Conservation (phyloP, 1,140 invertebrate species). For the Camponotus floridanus region DNA sequence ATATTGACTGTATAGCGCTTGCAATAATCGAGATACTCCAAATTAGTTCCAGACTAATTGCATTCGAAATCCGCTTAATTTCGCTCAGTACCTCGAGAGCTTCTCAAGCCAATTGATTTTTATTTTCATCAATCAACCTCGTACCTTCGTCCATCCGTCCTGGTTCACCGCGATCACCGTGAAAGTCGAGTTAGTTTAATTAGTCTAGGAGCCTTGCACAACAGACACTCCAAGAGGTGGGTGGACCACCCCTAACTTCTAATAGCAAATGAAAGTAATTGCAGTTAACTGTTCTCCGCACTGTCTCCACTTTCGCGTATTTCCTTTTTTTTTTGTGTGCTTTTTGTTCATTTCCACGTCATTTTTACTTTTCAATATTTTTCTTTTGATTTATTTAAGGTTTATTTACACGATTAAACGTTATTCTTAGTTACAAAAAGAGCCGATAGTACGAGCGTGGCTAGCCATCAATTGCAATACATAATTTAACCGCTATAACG, state of each 20-base stretch:
- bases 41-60: conserved; percentile 47
- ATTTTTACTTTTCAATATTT: conserved; percentile 29
- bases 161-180: conserved; percentile 43
- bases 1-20: conserved; percentile 1
- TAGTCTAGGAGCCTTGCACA: conserved; percentile 45
- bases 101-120: conserved; percentile 55
- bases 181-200: conserved; percentile 61
- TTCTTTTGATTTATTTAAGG: conserved; percentile 38
- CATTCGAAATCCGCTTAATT: conserved; percentile 61
- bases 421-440: conserved; percentile 13
- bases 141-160: conserved; percentile 23
- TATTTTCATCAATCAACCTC: conserved; percentile 62
- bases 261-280: conserved; percentile 52
- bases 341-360: neutral
- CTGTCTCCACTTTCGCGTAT: neutral
- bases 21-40: neutral
- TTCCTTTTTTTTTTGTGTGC: conserved; percentile 5
- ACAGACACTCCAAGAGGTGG: neutral
- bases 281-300: neutral
- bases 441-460: neutral
- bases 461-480: conserved; percentile 29
- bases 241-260: conserved; percentile 3
- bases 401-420: conserved; percentile 37
- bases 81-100: neutral
- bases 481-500: conserved; percentile 31